Evolutionary conservation across 2,888 invertebrate genomes (phyloP), one percentile per base, ranked within the genome.

Genomic region (Eueremaeus valkanovi): DNA sequence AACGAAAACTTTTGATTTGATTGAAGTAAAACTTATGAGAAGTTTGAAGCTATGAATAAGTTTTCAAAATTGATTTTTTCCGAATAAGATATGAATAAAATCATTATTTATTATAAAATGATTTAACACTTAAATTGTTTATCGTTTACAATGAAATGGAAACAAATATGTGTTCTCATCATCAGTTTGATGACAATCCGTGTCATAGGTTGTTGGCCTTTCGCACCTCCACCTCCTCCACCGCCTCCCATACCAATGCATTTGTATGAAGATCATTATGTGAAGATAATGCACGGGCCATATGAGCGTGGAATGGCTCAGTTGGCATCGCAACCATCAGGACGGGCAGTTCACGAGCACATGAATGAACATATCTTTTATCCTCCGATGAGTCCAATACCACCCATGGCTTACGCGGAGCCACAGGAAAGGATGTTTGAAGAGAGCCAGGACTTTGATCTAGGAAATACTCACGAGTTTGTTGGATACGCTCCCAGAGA

Each of bases 101-200:
- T 45, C 16, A 45, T 13, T 3, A 16, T 45, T 45, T 6, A 18
- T 13, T 6, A 45, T 13, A 45, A 45, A 45, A 45, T 45, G 45
- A 16, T 45, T 45, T 45, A n/a, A n/a, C n/a, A n/a, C n/a, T n/a
- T n/a, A 45, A 45, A 45, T 45, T 16, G 9, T 45, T 45, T 6
- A 16, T 45, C 9, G 24, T 16, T 66, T 3, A 66, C 18, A 66
- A 66, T 66, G 66, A 66, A 66, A 66, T 66, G 66, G 66, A 66
- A 66, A 66, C 9, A 36, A 66, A 21, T 36, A 21, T 36, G 66
- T 36, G 66, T 40, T 66, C n/a, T 66, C n/a, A 66, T 66, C 5
- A 21, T 36, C 2, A 36, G 18, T n/a, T 66, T 33, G 21, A 5
- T 31, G 40, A 8, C 21, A 5, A 66, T 66, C n/a, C 2, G n/a